phyloP scores from a whole-genome alignment of 2,113 vertebrate genomes.

The Misgurnus mizolepis region DNA sequence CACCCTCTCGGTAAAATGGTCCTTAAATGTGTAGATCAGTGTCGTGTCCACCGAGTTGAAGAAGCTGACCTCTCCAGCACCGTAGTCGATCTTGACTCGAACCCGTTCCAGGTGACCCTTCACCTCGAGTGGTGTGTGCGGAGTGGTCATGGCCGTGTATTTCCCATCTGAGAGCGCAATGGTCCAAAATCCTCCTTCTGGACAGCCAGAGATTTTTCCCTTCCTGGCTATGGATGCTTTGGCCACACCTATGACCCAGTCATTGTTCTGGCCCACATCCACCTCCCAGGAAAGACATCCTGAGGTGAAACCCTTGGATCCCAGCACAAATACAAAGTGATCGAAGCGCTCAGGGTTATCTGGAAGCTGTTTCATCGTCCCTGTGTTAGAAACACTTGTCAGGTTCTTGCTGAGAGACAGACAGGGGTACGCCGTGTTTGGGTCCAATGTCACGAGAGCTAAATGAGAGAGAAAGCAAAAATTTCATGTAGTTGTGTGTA shows the following conservation, averaged over 20 bases:
- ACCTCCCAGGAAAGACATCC: conserved; percentile 79
- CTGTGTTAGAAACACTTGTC: conserved; percentile 70
- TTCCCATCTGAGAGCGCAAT: conserved; percentile 71
- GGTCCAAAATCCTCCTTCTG: conserved; percentile 78
- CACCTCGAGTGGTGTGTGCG: conserved; percentile 61
- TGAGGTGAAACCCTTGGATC: conserved; percentile 71
- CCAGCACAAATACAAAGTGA: conserved; percentile 77
- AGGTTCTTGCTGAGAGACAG: conserved; percentile 71
- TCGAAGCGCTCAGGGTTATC: conserved; percentile 76
- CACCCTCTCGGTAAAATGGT: conserved; percentile 73
- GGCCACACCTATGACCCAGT: conserved; percentile 79
- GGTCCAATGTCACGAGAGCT: conserved; percentile 78
- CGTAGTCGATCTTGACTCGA: conserved; percentile 74
- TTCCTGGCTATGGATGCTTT: conserved; percentile 74
- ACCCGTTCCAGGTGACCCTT: conserved; percentile 63
- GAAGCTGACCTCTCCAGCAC: conserved; percentile 72
- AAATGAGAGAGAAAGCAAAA: conserved; percentile 1
- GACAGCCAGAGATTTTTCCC: conserved; percentile 72
- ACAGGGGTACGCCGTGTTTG: conserved; percentile 77
- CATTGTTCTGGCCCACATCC: conserved; percentile 72
- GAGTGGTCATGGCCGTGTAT: conserved; percentile 76
- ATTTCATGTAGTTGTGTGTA: too few species aligned
- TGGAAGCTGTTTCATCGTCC: conserved; percentile 67
- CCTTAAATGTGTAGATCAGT: conserved; percentile 71
- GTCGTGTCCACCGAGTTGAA: conserved; percentile 69